phyloP scores from a whole-genome alignment of 2,113 vertebrate genomes.

The Thunnus maccoyii region DNA sequence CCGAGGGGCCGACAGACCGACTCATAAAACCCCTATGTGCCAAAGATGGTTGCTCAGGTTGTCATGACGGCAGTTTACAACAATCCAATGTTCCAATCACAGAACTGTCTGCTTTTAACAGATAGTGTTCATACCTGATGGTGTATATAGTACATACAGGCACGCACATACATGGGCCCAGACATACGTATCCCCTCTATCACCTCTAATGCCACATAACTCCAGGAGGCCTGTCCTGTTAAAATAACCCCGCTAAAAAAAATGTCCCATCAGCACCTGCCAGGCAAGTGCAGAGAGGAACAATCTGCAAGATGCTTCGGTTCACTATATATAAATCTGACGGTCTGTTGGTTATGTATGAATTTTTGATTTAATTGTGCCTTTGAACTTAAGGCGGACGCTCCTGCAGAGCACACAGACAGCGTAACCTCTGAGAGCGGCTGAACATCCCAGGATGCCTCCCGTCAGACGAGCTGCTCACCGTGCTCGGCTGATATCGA shows the following conservation, averaged over 20 bases:
- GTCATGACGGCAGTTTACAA: constrained; percentile 61
- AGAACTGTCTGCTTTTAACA: constrained; percentile 5
- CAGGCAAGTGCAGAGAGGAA: neutral
- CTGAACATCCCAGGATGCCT: constrained; percentile 9
- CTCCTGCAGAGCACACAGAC: constrained; percentile 1
- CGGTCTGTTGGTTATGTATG: too few relatives aligned
- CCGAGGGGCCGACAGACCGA: constrained; percentile 47
- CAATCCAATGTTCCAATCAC: constrained; percentile 27
- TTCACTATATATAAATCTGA: neutral
- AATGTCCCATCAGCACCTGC: constrained; percentile 55
- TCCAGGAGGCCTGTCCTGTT: constrained; percentile 47
- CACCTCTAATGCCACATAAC: constrained; percentile 34
- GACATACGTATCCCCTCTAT: constrained; percentile 12
- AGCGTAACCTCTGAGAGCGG: neutral
- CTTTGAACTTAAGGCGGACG: neutral
- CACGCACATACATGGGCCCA: neutral
- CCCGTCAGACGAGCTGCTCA: constrained; percentile 35
- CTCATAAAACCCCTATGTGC: constrained; percentile 54
- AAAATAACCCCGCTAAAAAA: constrained; percentile 55
- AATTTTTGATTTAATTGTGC: neutral
- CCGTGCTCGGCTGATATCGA: constrained; percentile 63
- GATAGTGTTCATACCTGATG: constrained; percentile 11
- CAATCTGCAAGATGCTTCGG: neutral
- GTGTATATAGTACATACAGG: neutral
- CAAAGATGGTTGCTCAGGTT: constrained; percentile 50